Conservation (phyloP, 92 coral and sea anemone genomes). For the Parazoanthus swiftii region DNA sequence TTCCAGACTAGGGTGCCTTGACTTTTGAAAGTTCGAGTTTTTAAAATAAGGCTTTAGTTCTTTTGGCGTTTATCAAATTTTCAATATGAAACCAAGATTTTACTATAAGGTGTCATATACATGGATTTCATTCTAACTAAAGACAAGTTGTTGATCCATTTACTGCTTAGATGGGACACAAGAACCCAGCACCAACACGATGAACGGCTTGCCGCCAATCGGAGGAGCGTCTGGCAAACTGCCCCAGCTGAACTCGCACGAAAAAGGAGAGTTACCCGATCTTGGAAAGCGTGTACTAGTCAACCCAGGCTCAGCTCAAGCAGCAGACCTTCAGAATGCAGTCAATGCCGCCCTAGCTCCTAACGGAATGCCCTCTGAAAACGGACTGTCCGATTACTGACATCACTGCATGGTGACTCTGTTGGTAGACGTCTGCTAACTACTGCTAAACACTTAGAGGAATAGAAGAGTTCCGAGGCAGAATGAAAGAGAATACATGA, state of each 20-base stretch:
- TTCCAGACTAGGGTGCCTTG: background rate
- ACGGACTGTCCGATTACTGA: slow-evolving; percentile 16
- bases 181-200: background rate
- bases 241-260: background rate
- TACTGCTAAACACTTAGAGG: no score
- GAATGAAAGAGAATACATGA: no score
- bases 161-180: slow-evolving; percentile 2
- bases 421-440: background rate
- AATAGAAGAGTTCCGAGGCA: no score
- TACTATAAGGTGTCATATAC: background rate
- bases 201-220: slow-evolving; percentile 25
- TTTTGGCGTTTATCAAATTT: background rate
- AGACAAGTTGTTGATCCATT: background rate
- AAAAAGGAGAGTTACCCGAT: slow-evolving; percentile 17
- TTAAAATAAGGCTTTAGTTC: background rate
- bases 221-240: slow-evolving; percentile 9
- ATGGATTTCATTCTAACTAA: background rate
- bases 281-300: slow-evolving; percentile 32
- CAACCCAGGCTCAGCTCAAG: slow-evolving; percentile 26
- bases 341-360: slow-evolving; percentile 36
- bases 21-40: no score
- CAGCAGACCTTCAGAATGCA: slow-evolving; percentile 32
- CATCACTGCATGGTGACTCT: no score
- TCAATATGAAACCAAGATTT: background rate
- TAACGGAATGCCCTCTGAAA: slow-evolving; percentile 11